phyloP scores from a whole-genome alignment of 2,888 invertebrate genomes.

The Enchytraeus crypticus region DNA sequence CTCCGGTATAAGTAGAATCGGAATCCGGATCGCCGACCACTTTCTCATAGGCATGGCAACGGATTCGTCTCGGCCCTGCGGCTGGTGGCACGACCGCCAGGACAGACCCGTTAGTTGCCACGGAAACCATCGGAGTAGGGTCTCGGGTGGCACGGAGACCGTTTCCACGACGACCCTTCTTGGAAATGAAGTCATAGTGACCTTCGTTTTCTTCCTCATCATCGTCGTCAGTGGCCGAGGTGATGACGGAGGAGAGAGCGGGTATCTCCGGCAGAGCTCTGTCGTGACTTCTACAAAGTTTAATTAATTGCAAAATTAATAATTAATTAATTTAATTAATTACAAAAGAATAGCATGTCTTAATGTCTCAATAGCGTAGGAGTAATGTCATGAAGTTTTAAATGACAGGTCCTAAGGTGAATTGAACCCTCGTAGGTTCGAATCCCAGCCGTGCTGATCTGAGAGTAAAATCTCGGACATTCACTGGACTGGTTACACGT shows the following conservation, averaged over 20 bases:
- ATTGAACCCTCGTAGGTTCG: too few relatives aligned
- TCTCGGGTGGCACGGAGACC: neutral
- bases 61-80: neutral
- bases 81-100: too few relatives aligned
- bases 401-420: too few relatives aligned
- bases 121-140: neutral
- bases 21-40: slow-evolving; percentile 11
- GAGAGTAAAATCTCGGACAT: too few relatives aligned
- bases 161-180: neutral
- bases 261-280: slow-evolving; percentile 23
- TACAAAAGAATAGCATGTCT: too few relatives aligned
- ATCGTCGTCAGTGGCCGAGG: slow-evolving; percentile 13
- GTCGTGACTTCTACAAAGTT: slow-evolving; percentile 15
- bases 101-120: neutral
- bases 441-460: too few relatives aligned
- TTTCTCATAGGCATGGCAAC: slow-evolving; percentile 14
- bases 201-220: slow-evolving; percentile 20
- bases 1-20: slow-evolving; percentile 10
- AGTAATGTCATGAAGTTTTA: too few relatives aligned
- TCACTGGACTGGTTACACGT: too few relatives aligned
- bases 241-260: neutral
- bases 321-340: too few relatives aligned
- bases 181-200: slow-evolving; percentile 21
- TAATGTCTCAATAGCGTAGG: too few relatives aligned
- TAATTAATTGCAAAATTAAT: too few relatives aligned